phyloP scores from a whole-genome alignment of 2,888 invertebrate genomes.

The Pandemis cinnamomeana region DNA sequence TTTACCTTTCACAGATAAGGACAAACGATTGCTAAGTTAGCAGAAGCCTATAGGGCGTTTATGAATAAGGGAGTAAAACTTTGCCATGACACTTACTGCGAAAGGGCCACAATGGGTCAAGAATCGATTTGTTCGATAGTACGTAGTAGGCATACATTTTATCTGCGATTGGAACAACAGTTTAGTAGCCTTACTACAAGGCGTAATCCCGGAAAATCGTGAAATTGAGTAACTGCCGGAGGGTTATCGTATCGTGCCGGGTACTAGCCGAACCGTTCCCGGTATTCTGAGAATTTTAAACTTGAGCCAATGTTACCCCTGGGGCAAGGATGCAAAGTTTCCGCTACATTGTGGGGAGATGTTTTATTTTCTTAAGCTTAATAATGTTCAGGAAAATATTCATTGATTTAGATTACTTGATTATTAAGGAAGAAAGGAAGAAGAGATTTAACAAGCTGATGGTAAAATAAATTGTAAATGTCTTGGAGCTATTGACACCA shows the following conservation, averaged over 20 bases:
- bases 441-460: neutral
- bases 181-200: neutral
- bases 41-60: too few relatives aligned
- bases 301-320: constrained; percentile 24
- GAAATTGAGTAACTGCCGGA: constrained; percentile 10
- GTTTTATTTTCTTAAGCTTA: constrained; percentile 1
- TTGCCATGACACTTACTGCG: too few relatives aligned
- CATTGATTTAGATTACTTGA: neutral
- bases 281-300: constrained; percentile 30
- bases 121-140: too few relatives aligned
- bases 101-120: too few relatives aligned
- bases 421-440: neutral
- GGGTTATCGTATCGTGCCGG: constrained; percentile 7
- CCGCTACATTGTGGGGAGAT: neutral
- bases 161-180: too few relatives aligned
- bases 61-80: too few relatives aligned
- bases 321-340: constrained; percentile 1
- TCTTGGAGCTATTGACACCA: too few relatives aligned
- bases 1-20: too few relatives aligned
- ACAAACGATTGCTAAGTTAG: too few relatives aligned
- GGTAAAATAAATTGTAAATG: neutral
- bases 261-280: neutral
- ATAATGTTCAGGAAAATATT: neutral
- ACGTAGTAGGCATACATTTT: too few relatives aligned
- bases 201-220: neutral